These are phyloP conservation scores for Oceanodroma tethys DNA, from an alignment of 2,113 vertebrate genomes.

Conservation along the genomic window DNA sequence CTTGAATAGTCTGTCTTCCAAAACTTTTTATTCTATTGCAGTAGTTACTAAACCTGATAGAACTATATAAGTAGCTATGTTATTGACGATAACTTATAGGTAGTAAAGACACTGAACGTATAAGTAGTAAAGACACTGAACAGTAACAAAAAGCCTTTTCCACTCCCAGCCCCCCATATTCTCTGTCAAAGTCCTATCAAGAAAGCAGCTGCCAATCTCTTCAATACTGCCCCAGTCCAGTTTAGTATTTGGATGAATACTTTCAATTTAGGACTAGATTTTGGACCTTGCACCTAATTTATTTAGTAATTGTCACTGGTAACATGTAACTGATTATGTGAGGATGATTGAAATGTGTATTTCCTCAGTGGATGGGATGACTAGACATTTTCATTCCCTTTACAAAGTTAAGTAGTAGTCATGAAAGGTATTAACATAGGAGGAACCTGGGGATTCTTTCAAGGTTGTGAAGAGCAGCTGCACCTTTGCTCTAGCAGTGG, in stretches of 20 bases:
- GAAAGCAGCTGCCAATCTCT: neutral
- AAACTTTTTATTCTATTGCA: neutral
- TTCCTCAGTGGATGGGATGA: neutral
- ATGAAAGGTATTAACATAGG: neutral
- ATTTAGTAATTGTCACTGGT: neutral
- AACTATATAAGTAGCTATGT: fast-evolving
- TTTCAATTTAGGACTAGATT: neutral
- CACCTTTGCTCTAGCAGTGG: neutral
- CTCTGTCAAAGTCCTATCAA: neutral
- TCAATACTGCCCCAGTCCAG: neutral
- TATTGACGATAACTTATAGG: neutral
- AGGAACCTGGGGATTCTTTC: neutral
- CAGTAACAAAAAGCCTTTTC: neutral
- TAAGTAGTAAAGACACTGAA: neutral
- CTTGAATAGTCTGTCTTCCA: neutral
- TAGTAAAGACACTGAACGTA: neutral
- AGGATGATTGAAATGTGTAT: neutral
- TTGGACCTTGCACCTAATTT: neutral
- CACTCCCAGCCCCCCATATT: fast-evolving
- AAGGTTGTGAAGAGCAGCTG: neutral
- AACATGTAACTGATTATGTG: neutral
- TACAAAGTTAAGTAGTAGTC: neutral
- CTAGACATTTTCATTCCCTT: neutral
- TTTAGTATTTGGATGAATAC: neutral
- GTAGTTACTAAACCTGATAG: neutral